Conservation (phyloP, 2,888 invertebrate genomes). For the Adineta ricciae region DNA sequence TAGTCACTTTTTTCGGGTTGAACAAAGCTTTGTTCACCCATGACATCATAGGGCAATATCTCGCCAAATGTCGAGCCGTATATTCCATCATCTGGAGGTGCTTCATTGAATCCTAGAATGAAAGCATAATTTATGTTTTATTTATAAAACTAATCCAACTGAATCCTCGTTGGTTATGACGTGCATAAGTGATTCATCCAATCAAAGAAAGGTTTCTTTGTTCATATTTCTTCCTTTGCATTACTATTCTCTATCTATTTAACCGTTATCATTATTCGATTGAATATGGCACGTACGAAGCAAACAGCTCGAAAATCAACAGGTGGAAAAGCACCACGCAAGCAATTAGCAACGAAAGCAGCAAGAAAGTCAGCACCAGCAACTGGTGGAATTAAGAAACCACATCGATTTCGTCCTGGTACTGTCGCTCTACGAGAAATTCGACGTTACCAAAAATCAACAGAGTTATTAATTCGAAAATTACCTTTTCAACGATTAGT, state of each 20-base stretch:
- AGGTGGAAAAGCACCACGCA: conserved; percentile 50
- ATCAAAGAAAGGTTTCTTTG: neutral
- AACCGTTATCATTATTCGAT: neutral
- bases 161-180: neutral
- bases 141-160: neutral
- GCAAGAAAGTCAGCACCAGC: conserved; percentile 50
- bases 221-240: neutral
- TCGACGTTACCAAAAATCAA: conserved; percentile 50
- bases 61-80: neutral
- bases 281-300: conserved; percentile 49
- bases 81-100: neutral
- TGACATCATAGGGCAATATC: neutral
- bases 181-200: neutral
- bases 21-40: neutral
- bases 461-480: conserved; percentile 48
- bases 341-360: conserved; percentile 50
- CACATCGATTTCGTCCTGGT: conserved; percentile 50
- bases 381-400: conserved; percentile 50
- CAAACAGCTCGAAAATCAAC: conserved; percentile 51
- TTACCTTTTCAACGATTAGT: conserved; percentile 50
- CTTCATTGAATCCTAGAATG: neutral
- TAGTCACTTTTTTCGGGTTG: neutral
- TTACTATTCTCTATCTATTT: no score
- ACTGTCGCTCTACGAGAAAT: conserved; percentile 50
- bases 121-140: neutral